Evolutionary conservation across 2,113 vertebrate species (phyloP).

Genomic region (Chinchilla lanigera): DNA sequence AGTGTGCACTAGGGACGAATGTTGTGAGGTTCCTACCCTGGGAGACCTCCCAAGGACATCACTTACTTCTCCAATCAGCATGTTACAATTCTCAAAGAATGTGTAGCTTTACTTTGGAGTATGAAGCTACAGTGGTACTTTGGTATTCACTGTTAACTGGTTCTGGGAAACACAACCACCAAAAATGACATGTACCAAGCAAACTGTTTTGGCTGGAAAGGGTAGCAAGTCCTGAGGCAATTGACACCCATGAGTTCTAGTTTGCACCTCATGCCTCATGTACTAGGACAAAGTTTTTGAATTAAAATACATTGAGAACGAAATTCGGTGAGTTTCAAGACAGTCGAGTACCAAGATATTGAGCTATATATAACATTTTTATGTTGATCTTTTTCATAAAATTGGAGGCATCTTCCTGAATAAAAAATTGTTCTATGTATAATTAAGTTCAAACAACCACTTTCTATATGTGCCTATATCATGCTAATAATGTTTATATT

Average conservation of each 20-base stretch:
- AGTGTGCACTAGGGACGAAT: neutral
- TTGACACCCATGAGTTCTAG: neutral
- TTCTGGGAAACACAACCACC: neutral
- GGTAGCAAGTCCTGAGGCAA: neutral
- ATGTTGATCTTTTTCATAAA: neutral
- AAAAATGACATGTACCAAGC: neutral
- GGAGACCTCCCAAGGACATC: neutral
- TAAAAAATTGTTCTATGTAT: constrained; percentile 12
- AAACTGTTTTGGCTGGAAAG: neutral
- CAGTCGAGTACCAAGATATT: neutral
- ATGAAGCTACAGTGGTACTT: neutral
- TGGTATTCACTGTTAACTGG: neutral
- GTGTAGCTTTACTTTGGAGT: neutral
- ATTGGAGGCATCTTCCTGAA: neutral
- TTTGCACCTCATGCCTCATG: neutral
- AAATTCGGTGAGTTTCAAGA: neutral
- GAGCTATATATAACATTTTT: neutral
- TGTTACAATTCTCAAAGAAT: neutral
- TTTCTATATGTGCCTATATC: neutral
- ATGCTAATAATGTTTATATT: constrained; percentile 24
- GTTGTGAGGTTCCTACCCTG: neutral
- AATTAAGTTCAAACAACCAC: neutral
- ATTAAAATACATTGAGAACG: neutral
- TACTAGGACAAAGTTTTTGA: neutral
- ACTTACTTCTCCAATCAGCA: neutral